Conservation (phyloP, 2,113 vertebrate species). For the Solea senegalensis region DNA sequence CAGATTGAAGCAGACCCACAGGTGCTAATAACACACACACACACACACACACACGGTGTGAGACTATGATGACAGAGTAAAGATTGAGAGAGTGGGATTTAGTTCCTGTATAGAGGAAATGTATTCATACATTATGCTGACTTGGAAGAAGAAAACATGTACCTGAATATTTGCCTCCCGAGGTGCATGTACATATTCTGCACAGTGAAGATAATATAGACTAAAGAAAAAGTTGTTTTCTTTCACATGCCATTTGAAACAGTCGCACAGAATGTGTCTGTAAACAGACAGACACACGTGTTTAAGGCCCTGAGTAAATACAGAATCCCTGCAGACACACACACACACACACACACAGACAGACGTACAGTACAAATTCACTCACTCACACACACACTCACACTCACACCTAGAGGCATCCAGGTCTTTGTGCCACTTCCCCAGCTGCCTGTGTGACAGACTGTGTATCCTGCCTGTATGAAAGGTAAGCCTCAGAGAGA, state of each 20-base stretch:
- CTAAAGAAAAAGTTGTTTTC: not conserved
- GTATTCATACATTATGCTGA: no score
- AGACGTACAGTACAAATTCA: not conserved
- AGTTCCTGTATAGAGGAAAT: no score
- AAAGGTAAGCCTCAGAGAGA: slow-evolving; percentile 68
- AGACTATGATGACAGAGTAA: no score
- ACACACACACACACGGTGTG: no score
- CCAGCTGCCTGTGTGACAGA: slow-evolving; percentile 57
- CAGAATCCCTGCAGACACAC: slow-evolving; percentile 24
- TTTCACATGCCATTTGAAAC: slow-evolving; percentile 18
- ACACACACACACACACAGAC: slow-evolving; percentile 17
- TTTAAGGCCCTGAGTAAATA: slow-evolving; percentile 33
- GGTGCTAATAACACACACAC: no score
- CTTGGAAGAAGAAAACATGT: no score
- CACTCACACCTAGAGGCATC: slow-evolving; percentile 27
- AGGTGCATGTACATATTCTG: not conserved
- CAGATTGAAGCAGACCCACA: no score
- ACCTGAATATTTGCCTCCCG: not conserved
- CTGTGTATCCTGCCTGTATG: slow-evolving; percentile 56
- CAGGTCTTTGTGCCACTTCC: slow-evolving; percentile 54
- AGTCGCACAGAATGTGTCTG: not conserved
- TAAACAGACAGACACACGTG: slow-evolving; percentile 7
- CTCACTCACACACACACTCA: slow-evolving; percentile 13
- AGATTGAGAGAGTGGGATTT: no score
- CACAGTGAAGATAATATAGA: not conserved